Conservation (phyloP, 2,113 vertebrate species). For the Alouatta palliata region DNA sequence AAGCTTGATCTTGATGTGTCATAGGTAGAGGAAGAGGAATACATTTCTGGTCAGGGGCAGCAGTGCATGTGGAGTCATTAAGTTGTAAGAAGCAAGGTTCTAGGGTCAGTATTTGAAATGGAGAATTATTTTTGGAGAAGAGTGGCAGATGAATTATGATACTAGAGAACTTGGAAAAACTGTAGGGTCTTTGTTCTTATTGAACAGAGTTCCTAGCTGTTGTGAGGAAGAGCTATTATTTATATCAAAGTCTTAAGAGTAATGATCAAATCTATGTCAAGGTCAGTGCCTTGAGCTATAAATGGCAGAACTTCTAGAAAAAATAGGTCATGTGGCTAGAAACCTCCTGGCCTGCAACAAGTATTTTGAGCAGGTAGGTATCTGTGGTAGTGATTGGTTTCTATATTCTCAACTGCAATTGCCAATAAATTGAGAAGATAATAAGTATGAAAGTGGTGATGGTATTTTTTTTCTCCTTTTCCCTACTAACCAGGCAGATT, state of each 20-base stretch:
- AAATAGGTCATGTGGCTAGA: background rate
- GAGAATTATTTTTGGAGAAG: background rate
- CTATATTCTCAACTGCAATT: background rate
- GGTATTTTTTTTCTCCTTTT: background rate
- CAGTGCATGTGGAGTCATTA: background rate
- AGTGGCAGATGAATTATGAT: background rate
- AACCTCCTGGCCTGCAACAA: background rate
- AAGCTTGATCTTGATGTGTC: background rate
- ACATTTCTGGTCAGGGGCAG: background rate
- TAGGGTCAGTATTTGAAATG: background rate
- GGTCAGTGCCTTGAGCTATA: background rate
- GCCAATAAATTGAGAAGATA: background rate
- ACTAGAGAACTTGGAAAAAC: background rate
- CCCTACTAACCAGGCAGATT: background rate
- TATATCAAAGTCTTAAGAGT: constrained; percentile 13
- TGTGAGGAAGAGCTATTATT: constrained; percentile 16
- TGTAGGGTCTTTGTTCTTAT: background rate
- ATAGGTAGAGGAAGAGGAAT: background rate
- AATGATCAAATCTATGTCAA: background rate
- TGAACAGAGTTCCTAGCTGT: background rate
- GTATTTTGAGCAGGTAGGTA: background rate
- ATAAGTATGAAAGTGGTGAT: background rate
- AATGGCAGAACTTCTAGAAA: background rate
- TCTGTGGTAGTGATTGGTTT: background rate
- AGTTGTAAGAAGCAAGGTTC: background rate